Evolutionary conservation across 2,797 vertebrate species (phyloP).

Genomic region (Rhinatrema bivittatum): DNA sequence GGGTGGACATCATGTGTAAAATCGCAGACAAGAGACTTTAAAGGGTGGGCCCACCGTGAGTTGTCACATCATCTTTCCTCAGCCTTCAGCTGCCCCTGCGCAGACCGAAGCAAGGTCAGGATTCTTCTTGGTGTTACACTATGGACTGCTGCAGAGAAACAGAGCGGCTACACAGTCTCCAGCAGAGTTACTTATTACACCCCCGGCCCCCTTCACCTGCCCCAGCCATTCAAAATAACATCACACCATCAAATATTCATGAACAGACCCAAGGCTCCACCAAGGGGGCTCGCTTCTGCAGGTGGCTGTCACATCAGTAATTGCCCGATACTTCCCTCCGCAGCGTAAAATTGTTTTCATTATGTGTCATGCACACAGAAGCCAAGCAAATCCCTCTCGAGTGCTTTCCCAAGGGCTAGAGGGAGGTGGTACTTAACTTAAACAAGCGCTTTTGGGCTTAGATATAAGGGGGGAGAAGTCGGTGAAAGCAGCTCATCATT

Average conservation of each 20-base stretch:
- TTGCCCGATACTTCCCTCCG: conserved; percentile 94
- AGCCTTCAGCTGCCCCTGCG: conserved; percentile 67
- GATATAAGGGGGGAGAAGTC: conserved; percentile 56
- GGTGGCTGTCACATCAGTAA: conserved; percentile 99
- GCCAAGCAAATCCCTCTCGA: conserved; percentile 87
- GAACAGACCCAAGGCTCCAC: conserved; percentile 69
- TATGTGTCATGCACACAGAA: conserved; percentile 97
- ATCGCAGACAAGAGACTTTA: conserved; percentile 96
- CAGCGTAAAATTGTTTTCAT: conserved; percentile 99
- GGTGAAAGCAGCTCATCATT: conserved; percentile 92
- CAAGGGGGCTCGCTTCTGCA: conserved; percentile 85
- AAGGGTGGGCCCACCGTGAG: conserved; percentile 80
- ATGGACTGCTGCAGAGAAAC: conserved; percentile 88
- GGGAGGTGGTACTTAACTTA: conserved; percentile 95
- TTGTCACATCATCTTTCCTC: conserved; percentile 85
- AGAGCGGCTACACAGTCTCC: conserved; percentile 90
- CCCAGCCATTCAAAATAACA: conserved; percentile 93
- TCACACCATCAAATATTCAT: conserved; percentile 98
- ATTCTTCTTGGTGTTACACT: conserved; percentile 82
- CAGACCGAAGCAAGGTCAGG: conserved; percentile 77
- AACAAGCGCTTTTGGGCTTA: conserved; percentile 88
- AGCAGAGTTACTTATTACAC: conserved; percentile 96
- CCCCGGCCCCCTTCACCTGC: conserved; percentile 85
- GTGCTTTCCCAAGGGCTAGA: conserved; percentile 91
- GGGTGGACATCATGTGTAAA: conserved; percentile 91